Evolutionary conservation across 1,140 invertebrate genomes (phyloP).

Genomic region (Diplogasteroides magnus): DNA sequence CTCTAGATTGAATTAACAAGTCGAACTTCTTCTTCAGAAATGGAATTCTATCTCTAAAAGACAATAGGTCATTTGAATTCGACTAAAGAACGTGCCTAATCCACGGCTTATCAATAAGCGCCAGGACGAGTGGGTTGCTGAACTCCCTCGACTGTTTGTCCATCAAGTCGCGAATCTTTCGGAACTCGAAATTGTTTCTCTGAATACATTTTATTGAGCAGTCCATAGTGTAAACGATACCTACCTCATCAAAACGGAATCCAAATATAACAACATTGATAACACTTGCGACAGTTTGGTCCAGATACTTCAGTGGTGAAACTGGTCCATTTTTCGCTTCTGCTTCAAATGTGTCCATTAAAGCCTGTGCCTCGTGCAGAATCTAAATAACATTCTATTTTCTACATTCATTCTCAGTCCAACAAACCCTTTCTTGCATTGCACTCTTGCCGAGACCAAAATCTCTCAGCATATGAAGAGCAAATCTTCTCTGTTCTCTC

Average conservation of each 20-base stretch:
- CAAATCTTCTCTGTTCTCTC: neutral
- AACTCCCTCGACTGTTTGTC: neutral
- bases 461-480: neutral
- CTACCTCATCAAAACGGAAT: conserved; percentile 14
- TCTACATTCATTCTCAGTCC: neutral
- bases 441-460: neutral
- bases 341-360: neutral
- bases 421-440: neutral
- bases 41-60: neutral
- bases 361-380: neutral
- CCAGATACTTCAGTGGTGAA: neutral
- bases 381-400: neutral
- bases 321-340: neutral
- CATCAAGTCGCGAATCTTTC: neutral
- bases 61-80: too few relatives aligned
- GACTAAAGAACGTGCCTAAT: too few relatives aligned
- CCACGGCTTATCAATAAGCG: too few relatives aligned
- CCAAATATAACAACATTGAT: conserved; percentile 13
- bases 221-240: neutral
- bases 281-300: conserved; percentile 1
- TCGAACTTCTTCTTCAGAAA: neutral
- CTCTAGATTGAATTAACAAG: conserved; percentile 2
- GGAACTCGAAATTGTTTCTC: neutral
- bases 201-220: neutral
- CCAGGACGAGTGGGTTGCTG: neutral